Evolutionary conservation across 2,888 invertebrate genomes (phyloP).

Genomic region (Invenusta paracnida): DNA sequence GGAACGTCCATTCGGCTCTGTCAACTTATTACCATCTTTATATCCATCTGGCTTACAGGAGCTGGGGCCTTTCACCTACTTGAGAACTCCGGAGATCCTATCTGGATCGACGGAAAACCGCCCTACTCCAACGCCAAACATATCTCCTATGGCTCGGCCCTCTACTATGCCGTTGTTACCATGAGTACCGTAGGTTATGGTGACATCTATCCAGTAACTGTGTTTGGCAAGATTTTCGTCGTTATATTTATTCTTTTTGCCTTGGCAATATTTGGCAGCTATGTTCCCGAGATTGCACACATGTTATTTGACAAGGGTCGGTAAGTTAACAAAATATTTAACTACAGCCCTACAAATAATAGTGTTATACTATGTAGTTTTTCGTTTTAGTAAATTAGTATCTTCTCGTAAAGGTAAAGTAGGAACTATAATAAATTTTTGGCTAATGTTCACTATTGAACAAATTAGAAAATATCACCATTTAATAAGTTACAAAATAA

Average conservation of each 20-base stretch:
- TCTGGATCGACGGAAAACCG: conserved; percentile 49
- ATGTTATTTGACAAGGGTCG: conserved; percentile 98
- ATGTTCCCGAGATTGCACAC: conserved; percentile 99
- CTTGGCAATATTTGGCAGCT: conserved; percentile 99
- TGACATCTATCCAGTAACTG: conserved; percentile 95
- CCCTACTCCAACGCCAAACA: conserved; percentile 66
- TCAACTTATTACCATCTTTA: conserved; percentile 98
- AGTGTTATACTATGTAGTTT: too few species aligned
- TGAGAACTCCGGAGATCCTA: conserved; percentile 98
- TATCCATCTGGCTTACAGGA: conserved; percentile 98
- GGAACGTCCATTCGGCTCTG: conserved; percentile 99
- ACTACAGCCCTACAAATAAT: too few species aligned
- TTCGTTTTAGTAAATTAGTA: too few species aligned
- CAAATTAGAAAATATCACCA: too few species aligned
- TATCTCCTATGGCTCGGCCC: conserved; percentile 98
- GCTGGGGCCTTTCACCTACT: conserved; percentile 99
- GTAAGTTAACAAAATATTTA: conserved; percentile 71
- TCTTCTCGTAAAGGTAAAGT: too few species aligned
- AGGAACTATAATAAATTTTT: too few species aligned
- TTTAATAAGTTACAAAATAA: too few species aligned
- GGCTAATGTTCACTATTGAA: too few species aligned
- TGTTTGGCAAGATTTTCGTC: conserved; percentile 95
- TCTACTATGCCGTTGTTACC: conserved; percentile 98
- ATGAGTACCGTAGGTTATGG: conserved; percentile 99
- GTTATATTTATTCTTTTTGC: conserved; percentile 99